Conservation (phyloP, 2,888 invertebrate genomes). For the Cheilosia scutellata region DNA sequence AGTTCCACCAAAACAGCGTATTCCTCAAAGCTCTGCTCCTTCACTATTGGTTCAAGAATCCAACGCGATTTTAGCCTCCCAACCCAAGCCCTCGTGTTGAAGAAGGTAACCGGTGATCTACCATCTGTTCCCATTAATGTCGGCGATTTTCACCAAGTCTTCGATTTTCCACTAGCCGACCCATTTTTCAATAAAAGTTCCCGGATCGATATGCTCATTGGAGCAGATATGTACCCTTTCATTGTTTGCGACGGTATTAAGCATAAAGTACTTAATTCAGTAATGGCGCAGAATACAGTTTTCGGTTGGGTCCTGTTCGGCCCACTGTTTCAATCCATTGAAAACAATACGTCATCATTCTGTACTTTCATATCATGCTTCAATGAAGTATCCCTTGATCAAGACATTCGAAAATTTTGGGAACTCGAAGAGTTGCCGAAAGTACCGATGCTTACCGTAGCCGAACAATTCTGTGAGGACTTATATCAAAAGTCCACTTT, state of each 20-base stretch:
- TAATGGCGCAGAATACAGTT: conserved; percentile 39
- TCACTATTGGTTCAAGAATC: conserved; percentile 3
- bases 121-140: background rate
- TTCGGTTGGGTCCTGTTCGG: conserved; percentile 41
- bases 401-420: conserved; percentile 12
- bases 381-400: background rate
- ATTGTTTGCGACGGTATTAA: background rate
- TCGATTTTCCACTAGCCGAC: conserved; percentile 17
- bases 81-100: conserved; percentile 4
- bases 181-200: conserved; percentile 16
- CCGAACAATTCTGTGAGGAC: conserved; percentile 4
- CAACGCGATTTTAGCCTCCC: background rate
- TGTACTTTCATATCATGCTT: background rate
- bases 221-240: background rate
- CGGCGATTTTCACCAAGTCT: background rate
- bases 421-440: conserved; percentile 9
- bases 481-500: background rate
- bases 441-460: background rate
- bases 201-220: conserved; percentile 20
- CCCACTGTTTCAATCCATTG: background rate
- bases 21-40: conserved; percentile 19
- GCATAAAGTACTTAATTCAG: background rate
- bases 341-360: background rate
- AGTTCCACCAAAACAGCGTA: background rate
- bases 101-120: conserved; percentile 15